Evolutionary conservation across 2,888 invertebrate species (phyloP).

Genomic region (Drosophila mulleri): DNA sequence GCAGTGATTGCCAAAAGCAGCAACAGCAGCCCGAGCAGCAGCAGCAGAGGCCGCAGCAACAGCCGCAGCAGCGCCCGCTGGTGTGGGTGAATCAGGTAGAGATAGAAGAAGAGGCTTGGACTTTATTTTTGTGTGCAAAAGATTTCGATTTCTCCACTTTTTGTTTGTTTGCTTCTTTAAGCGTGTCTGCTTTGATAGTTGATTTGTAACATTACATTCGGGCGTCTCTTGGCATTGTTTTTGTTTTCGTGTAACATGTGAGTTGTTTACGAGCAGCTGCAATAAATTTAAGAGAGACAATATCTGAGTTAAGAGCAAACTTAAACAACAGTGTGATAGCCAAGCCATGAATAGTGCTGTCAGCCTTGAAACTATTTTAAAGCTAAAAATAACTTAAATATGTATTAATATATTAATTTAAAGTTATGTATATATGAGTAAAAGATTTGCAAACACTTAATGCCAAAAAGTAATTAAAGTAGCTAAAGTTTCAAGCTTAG

Average conservation of each 20-base stretch:
- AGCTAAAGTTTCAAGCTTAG: neutral
- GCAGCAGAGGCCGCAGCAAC: slow-evolving; percentile 4
- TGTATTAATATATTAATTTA: neutral
- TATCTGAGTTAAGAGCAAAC: slow-evolving; percentile 38
- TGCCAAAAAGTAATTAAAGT: neutral
- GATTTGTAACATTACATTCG: slow-evolving; percentile 55
- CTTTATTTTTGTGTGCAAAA: slow-evolving; percentile 51
- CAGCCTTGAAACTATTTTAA: slow-evolving; percentile 1
- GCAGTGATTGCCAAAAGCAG: slow-evolving; percentile 65
- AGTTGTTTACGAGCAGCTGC: slow-evolving; percentile 39
- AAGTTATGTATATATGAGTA: no score
- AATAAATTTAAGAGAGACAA: slow-evolving; percentile 50
- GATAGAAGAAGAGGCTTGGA: slow-evolving; percentile 26
- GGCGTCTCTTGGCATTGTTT: slow-evolving; percentile 18
- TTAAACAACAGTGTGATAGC: slow-evolving; percentile 12
- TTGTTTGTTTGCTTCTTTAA: slow-evolving; percentile 53
- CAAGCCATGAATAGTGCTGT: slow-evolving; percentile 9
- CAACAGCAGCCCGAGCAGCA: slow-evolving; percentile 11
- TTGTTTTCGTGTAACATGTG: slow-evolving; percentile 29
- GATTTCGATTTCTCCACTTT: slow-evolving; percentile 71
- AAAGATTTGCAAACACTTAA: no score
- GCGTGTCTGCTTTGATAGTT: slow-evolving; percentile 58
- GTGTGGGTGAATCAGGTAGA: slow-evolving; percentile 11
- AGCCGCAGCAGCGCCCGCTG: slow-evolving; percentile 9
- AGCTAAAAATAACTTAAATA: neutral